These are phyloP conservation scores for Torymus auratus DNA, from an alignment of 2,888 invertebrate species.

Conservation along the genomic window DNA sequence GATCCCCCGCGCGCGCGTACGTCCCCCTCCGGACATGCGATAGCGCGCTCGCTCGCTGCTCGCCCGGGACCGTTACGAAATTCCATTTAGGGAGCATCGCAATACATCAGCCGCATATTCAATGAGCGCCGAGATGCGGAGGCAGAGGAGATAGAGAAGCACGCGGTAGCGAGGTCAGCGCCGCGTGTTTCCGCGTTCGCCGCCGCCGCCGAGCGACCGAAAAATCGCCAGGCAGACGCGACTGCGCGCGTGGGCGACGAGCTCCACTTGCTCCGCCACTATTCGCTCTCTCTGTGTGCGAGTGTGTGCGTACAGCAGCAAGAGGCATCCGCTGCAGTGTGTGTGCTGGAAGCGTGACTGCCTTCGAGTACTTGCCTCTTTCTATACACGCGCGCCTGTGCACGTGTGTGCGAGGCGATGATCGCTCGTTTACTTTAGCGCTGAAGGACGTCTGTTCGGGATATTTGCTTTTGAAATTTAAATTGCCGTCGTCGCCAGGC, in stretches of 20 bases:
- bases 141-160: not conserved
- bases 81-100: conserved; percentile 60
- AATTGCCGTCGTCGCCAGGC: not conserved
- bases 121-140: conserved; percentile 46
- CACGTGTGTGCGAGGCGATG: not conserved
- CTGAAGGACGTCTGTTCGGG: conserved; percentile 13
- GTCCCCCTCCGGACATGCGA: conserved; percentile 25
- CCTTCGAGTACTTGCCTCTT: not conserved
- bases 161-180: conserved; percentile 53
- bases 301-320: not conserved
- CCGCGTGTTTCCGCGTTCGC: conserved; percentile 40
- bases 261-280: conserved; percentile 38
- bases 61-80: conserved; percentile 60
- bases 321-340: not conserved
- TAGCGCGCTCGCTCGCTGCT: conserved; percentile 2
- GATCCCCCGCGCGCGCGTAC: conserved; percentile 39
- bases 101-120: conserved; percentile 55
- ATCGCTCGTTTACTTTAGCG: conserved; percentile 30
- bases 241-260: conserved; percentile 62
- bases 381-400: not conserved
- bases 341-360: conserved; percentile 3
- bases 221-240: conserved; percentile 16
- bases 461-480: conserved; percentile 14
- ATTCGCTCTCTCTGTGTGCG: not conserved
- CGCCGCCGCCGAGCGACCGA: conserved; percentile 8